Evolutionary conservation across 2,113 vertebrate genomes (phyloP).

Genomic region (Geothlypis trichas): DNA sequence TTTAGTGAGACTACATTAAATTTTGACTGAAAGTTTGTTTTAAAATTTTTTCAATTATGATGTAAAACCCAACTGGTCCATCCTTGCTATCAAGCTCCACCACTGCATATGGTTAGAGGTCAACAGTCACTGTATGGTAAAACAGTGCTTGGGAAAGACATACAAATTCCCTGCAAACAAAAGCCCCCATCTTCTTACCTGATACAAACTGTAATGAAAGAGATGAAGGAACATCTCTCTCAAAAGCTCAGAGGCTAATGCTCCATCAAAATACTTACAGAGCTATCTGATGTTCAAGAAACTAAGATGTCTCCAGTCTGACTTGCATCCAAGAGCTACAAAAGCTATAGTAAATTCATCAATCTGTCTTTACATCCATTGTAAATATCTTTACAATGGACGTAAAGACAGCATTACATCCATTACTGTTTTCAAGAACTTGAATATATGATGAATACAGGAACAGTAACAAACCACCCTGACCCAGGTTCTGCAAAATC

Average conservation of each 20-base stretch:
- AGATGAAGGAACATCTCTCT: background rate
- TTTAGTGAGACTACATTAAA: background rate
- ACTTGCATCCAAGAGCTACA: background rate
- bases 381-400: too few relatives aligned
- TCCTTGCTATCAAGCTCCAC: background rate
- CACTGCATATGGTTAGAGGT: background rate
- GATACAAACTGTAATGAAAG: background rate
- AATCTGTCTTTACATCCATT: too few relatives aligned
- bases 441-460: background rate
- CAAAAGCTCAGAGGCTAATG: background rate
- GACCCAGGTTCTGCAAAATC: background rate
- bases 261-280: background rate
- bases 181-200: background rate
- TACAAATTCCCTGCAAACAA: background rate
- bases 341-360: background rate
- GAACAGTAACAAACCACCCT: background rate
- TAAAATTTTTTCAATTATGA: background rate
- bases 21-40: background rate
- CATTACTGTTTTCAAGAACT: background rate
- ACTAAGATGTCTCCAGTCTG: background rate
- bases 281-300: background rate
- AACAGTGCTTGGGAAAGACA: background rate
- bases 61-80: background rate
- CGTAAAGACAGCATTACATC: background rate
- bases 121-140: background rate